Conservation (phyloP, 1,140 invertebrate genomes). For the Hypothenemus hampei region DNA sequence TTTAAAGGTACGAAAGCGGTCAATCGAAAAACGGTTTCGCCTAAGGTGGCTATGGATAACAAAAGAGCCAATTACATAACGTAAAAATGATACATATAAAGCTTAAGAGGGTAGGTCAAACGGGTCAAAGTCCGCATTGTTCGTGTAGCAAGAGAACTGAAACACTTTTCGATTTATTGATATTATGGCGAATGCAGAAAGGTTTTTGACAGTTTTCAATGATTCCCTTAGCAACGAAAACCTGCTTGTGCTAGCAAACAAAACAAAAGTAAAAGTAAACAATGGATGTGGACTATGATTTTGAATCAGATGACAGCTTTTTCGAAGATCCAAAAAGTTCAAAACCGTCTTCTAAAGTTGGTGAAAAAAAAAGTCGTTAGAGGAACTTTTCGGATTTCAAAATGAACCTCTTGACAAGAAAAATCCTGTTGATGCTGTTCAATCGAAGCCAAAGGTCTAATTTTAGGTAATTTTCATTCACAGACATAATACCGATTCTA, state of each 20-base stretch:
- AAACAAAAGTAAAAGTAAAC: too few relatives aligned
- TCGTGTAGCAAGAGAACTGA: background rate
- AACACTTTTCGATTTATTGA: too few relatives aligned
- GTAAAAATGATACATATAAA: conserved; percentile 1
- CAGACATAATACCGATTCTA: too few relatives aligned
- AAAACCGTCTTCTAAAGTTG: conserved; percentile 29
- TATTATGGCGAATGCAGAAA: background rate
- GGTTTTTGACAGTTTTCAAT: too few relatives aligned
- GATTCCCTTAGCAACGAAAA: too few relatives aligned
- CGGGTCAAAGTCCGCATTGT: background rate
- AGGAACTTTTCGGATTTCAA: conserved; percentile 38
- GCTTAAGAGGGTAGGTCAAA: background rate
- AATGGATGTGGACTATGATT: conserved; percentile 33
- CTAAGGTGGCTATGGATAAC: conserved; percentile 13
- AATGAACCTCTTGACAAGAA: too few relatives aligned
- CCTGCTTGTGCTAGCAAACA: too few relatives aligned
- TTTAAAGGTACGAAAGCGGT: too few relatives aligned
- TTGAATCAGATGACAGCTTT: conserved; percentile 50
- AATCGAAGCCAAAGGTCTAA: too few relatives aligned
- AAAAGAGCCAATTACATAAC: conserved; percentile 8
- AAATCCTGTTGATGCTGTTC: too few relatives aligned
- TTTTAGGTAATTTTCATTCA: too few relatives aligned
- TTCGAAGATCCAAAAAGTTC: conserved; percentile 45
- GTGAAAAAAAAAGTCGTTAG: conserved; percentile 37
- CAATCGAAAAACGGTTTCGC: conserved; percentile 17